Conservation (phyloP, 2,888 invertebrate species). For the Ferdinandea cuprea region DNA sequence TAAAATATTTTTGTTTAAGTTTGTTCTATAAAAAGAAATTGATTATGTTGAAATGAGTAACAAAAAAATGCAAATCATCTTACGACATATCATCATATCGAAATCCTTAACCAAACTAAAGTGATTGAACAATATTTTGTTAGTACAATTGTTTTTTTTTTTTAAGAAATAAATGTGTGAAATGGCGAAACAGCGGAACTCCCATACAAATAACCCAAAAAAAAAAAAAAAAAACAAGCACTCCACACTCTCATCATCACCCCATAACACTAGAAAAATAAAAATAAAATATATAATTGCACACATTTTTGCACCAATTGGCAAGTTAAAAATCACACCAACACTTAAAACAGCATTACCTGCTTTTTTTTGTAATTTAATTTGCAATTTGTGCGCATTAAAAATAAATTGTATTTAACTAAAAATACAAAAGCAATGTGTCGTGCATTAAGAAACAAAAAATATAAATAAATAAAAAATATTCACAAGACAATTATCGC, state of each 20-base stretch:
- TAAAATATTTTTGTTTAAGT: slow-evolving; percentile 34
- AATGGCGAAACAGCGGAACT: slow-evolving; percentile 78
- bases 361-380: slow-evolving; percentile 65
- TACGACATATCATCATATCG: slow-evolving; percentile 62
- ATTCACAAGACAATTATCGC: slow-evolving; percentile 71
- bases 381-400: slow-evolving; percentile 69
- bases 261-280: slow-evolving; percentile 49
- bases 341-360: slow-evolving; percentile 67
- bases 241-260: slow-evolving; percentile 69
- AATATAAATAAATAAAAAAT: slow-evolving; percentile 46
- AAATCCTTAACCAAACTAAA: slow-evolving; percentile 69
- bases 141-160: slow-evolving; percentile 4
- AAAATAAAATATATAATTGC: slow-evolving; percentile 45
- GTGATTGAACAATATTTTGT: slow-evolving; percentile 56
- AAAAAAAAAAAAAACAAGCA: slow-evolving; percentile 66
- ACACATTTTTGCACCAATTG: slow-evolving; percentile 71
- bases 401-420: slow-evolving; percentile 42
- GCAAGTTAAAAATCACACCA: slow-evolving; percentile 54
- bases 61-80: slow-evolving; percentile 57
- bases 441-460: slow-evolving; percentile 53
- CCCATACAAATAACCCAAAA: slow-evolving; percentile 64
- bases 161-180: slow-evolving; percentile 62
- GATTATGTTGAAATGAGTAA: slow-evolving; percentile 37
- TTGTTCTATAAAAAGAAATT: slow-evolving; percentile 11
- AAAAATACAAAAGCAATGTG: slow-evolving; percentile 56